A percentile compares a stretch with the other conserved stretches of the same genome.
These are phyloP conservation scores for Pseudoatta argentina DNA, from an alignment of 1,140 invertebrate genomes.

Conservation along the genomic window DNA sequence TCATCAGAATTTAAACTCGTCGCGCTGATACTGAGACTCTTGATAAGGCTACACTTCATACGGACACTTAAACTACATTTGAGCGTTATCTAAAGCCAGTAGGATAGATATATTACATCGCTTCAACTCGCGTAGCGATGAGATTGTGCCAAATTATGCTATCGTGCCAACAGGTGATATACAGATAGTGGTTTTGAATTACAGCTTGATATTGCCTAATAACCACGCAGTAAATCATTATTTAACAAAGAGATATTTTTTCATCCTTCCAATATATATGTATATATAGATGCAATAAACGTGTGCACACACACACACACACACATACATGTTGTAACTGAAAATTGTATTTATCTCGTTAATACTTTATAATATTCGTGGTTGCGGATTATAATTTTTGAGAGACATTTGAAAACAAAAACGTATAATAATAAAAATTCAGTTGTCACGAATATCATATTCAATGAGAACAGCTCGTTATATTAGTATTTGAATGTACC, in stretches of 20 bases:
- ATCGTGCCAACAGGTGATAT: constrained; percentile 21
- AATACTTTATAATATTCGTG: background rate
- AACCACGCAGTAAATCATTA: background rate
- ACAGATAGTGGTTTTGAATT: constrained; percentile 22
- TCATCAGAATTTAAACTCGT: background rate
- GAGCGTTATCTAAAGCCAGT: constrained; percentile 25
- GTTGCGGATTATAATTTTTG: background rate
- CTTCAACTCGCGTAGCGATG: background rate
- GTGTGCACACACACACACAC: too few species aligned
- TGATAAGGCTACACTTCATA: background rate
- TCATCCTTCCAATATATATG: background rate
- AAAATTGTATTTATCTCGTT: constrained; percentile 16
- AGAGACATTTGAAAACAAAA: constrained; percentile 6
- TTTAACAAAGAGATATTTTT: constrained; percentile 26
- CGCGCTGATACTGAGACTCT: background rate
- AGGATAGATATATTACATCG: constrained; percentile 5
- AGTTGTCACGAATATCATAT: background rate
- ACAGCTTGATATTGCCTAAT: constrained; percentile 18
- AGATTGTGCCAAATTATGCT: constrained; percentile 32
- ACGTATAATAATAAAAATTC: background rate
- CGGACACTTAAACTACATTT: background rate
- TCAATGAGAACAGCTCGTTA: background rate
- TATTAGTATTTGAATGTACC: background rate
- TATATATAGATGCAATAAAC: background rate
- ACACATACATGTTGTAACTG: background rate